Percentiles rank a stretch among this genome's conserved stretches.
Conservation (phyloP, 2,888 invertebrate species). For the Sminthurinus aureus region DNA sequence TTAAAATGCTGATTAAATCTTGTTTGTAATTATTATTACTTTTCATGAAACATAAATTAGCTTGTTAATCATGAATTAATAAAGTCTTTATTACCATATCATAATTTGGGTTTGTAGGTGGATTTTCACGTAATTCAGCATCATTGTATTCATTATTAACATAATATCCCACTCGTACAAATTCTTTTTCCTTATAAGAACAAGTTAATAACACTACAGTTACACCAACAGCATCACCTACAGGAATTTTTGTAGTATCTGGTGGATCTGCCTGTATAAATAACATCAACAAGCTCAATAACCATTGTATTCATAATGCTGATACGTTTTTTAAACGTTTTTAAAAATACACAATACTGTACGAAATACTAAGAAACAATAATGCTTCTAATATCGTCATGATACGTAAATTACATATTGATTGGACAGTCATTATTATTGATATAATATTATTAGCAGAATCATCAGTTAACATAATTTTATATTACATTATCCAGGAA, state of each 20-base stretch:
- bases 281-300: too few relatives aligned
- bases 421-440: too few relatives aligned
- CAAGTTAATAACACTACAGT: constrained; percentile 96
- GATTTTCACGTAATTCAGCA: constrained; percentile 91
- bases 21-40: neutral
- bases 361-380: too few relatives aligned
- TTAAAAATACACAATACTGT: too few relatives aligned
- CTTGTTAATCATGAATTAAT: constrained; percentile 58
- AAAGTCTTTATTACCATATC: constrained; percentile 75
- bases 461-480: too few relatives aligned
- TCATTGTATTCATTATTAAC: constrained; percentile 97
- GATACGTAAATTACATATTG: too few relatives aligned
- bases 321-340: too few relatives aligned
- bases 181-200: constrained; percentile 91
- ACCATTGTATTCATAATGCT: too few relatives aligned
- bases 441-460: too few relatives aligned
- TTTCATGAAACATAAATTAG: constrained; percentile 8
- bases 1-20: neutral
- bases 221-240: constrained; percentile 96
- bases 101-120: constrained; percentile 90
- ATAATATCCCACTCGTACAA: constrained; percentile 97
- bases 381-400: too few relatives aligned
- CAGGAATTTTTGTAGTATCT: constrained; percentile 90
- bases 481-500: constrained; percentile 5
- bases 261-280: constrained; percentile 86